Base-by-base conservation (phyloP, 2,888 invertebrate genomes). In the Melanostoma mellinum region DNA sequence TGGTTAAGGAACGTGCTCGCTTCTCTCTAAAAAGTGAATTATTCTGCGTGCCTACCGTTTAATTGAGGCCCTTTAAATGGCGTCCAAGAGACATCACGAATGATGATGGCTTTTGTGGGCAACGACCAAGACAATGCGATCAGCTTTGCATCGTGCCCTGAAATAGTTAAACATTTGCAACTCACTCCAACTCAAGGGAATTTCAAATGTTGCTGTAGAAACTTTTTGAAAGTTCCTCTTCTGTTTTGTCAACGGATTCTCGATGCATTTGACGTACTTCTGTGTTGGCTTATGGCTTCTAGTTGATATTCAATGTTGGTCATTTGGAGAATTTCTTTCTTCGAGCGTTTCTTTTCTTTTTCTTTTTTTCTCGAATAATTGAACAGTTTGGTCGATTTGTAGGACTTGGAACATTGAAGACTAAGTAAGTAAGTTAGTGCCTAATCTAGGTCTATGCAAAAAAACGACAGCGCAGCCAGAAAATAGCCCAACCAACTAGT, bases 361-460 rank as follows among this genome's bases (percentile, higher is more conserved):
- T 3, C 4, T 42, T 52, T 10, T 40, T 40, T 63, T 76, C 55
- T 61, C 46, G 60, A 69, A 67, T 67, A 63, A 50, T 63, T 63
- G 63, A 50, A 38, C 32, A 53, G 68, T 44, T 63, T 79, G 79
- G 68, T 68, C 79, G 79, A 73, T 68, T 79, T 79, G 73, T 79
- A 79, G 79, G 79, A 79, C 79, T 79, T 42, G n/a, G 10, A 46
- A 32, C 44, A 9, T 9, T 4, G 9, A 60, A 30, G 55, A 38
- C 65, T 9, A 9, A 42, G 42, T 6, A 42, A 42, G 42, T 48
- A 63, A 73, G 35, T 58, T 52, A 77, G 63, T 69, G 68, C 82
- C 77, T 82, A 73, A 82, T 84, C 84, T 84, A 84, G 84, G 84
- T 71, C 84, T 84, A 84, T 84, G 78, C 84, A 84, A 84, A 84